Base-by-base conservation (phyloP, 2,888 invertebrate species). In the Aethes cnicana region DNA sequence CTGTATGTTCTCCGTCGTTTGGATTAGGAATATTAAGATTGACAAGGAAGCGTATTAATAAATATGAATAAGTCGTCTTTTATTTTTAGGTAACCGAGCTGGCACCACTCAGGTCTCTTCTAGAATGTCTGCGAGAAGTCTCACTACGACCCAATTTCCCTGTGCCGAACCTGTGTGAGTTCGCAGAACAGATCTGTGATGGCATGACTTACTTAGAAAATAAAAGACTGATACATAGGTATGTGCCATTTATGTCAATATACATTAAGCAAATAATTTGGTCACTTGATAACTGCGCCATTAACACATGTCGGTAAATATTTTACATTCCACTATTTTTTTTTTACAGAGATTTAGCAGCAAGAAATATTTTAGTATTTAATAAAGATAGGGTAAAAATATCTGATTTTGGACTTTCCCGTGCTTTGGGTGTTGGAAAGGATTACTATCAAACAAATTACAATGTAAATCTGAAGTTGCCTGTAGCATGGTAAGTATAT, bases 391-490 rank as follows among this genome's bases (percentile, higher is more conserved):
- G 96, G 89, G 98, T 99, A 4, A 99, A 99, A 91, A 98, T 99
- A 58, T 98, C 98, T 0, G 99, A 99, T 77, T 98, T 99, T 83
- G 99, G 99, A 3, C 83, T 99, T 44, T 98, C 98, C 0, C 92
- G 98, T 47, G 98, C 98, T 0, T 86, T 99, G 46, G 98, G 99
- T 1, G 97, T 97, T 37, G 99, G 98, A 18, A 99, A 99, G 81
- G 98, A 99, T 81, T 99, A 99, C 78, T 99, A 99, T 77, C 98
- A 98, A 81, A 98, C 98, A 2, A 98, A 99, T 88, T 98, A 98
- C 78, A 98, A 97, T 77, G 97, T 98, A 25, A 98, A 98, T 88
- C 92, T 99, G 54, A 98, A 98, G 84, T 89, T 99, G 52, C 99
- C 99, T 0, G 98, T 99, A 59, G 99, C 99, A 2, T 99, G 99